These are phyloP conservation scores for Myiopsitta monachus DNA, from an alignment of 2,113 vertebrate genomes.

Conservation along the genomic window DNA sequence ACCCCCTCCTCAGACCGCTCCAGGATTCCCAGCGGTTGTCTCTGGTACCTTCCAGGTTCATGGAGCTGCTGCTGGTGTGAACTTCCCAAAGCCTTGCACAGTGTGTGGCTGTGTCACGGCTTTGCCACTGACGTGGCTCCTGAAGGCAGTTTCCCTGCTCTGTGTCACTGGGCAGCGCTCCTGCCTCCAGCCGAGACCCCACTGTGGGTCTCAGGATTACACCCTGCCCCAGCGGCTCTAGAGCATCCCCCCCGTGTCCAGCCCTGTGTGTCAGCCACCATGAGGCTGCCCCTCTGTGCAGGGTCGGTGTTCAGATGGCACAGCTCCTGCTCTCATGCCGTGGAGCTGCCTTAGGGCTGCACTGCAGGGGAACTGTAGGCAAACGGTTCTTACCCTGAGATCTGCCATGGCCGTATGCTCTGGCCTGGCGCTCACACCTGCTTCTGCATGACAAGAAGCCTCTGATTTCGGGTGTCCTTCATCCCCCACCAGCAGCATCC, in stretches of 20 bases:
- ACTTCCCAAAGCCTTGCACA: neutral
- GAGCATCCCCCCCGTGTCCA: neutral
- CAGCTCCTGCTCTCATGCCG: accelerated
- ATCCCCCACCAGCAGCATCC: accelerated
- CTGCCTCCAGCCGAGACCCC: neutral
- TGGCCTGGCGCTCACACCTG: accelerated
- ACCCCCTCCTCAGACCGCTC: accelerated
- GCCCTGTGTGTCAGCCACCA: accelerated
- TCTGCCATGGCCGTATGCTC: accelerated
- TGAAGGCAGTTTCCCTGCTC: neutral
- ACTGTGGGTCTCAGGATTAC: neutral
- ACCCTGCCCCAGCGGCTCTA: accelerated
- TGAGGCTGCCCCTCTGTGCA: neutral
- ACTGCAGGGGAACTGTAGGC: neutral
- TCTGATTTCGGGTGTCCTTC: neutral
- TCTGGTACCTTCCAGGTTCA: neutral
- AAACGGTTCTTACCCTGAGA: neutral
- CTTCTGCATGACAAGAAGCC: neutral
- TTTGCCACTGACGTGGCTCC: neutral
- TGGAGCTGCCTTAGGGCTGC: neutral
- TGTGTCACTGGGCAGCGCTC: neutral
- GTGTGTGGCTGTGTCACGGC: neutral
- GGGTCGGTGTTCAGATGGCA: neutral
- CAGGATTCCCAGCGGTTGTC: neutral
- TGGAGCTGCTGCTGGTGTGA: neutral